Conservation (phyloP, 2,113 vertebrate genomes). For the Pedetes capensis region DNA sequence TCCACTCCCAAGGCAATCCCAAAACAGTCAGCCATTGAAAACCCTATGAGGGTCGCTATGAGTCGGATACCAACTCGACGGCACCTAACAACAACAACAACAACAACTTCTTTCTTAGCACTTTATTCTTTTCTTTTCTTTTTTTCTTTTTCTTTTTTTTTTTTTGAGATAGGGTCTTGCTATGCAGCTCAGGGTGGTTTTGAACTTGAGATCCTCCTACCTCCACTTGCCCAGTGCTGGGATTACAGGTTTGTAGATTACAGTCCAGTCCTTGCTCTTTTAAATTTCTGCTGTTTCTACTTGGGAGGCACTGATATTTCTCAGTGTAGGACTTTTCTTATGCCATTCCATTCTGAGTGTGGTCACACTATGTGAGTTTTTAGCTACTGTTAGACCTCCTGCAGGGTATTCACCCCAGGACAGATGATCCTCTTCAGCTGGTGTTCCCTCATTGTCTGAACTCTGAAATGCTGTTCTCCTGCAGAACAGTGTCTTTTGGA, state of each 20-base stretch:
- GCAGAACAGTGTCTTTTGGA: neutral
- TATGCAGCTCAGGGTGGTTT: neutral
- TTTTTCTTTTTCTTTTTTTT: neutral
- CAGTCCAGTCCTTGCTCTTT: neutral
- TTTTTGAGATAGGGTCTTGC: neutral
- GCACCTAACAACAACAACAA: too few species aligned
- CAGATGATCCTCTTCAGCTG: neutral
- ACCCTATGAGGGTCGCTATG: too few species aligned
- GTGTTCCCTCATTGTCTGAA: neutral
- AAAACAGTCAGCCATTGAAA: too few species aligned
- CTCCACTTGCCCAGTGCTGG: neutral
- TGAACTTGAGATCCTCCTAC: neutral
- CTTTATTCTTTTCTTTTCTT: too few species aligned
- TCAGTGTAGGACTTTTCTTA: neutral
- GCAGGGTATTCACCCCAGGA: neutral
- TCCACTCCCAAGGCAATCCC: too few species aligned
- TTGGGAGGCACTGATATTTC: neutral
- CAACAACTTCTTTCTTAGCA: too few species aligned
- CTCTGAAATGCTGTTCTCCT: neutral
- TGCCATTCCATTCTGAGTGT: neutral
- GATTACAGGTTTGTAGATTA: neutral
- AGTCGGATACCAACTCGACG: too few species aligned
- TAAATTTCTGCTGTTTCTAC: slow-evolving; percentile 14
- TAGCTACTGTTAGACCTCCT: neutral
- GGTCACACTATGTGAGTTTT: neutral